Conservation (phyloP, 92 coral and sea anemone species). For the Hydrozoanthus gracilis region DNA sequence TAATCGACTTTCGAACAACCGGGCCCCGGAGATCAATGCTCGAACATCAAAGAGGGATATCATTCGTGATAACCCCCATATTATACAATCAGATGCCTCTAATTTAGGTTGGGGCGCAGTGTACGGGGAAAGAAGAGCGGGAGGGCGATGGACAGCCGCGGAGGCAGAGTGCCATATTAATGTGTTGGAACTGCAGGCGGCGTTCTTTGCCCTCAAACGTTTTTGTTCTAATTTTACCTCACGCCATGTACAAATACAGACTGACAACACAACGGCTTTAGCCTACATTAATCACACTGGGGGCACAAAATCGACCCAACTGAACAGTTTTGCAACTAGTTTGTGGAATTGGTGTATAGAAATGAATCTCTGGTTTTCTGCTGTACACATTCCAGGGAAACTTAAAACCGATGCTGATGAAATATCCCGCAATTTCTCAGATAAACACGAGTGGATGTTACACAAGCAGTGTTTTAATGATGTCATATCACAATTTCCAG, state of each 20-base stretch:
- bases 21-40: slow-evolving; percentile 21
- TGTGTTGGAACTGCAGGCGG: slow-evolving; percentile 65
- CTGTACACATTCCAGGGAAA: slow-evolving; percentile 68
- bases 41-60: slow-evolving; percentile 43
- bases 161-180: slow-evolving; percentile 62
- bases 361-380: slow-evolving; percentile 64
- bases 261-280: slow-evolving; percentile 71
- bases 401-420: slow-evolving; percentile 57
- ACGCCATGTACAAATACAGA: slow-evolving; percentile 53
- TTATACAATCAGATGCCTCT: slow-evolving; percentile 71
- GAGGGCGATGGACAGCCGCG: slow-evolving; percentile 60
- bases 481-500: slow-evolving; percentile 46
- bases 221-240: slow-evolving; percentile 38
- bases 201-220: slow-evolving; percentile 65
- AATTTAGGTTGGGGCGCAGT: slow-evolving; percentile 70
- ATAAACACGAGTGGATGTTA: slow-evolving; percentile 74
- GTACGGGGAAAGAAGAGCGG: slow-evolving; percentile 41
- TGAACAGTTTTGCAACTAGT: slow-evolving; percentile 53
- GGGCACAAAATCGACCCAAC: slow-evolving; percentile 62
- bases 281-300: slow-evolving; percentile 65
- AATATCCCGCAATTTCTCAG: slow-evolving; percentile 63
- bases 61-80: slow-evolving; percentile 52
- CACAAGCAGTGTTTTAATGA: slow-evolving; percentile 43
- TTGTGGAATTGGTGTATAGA: slow-evolving; percentile 72
- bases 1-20: too few relatives aligned